Percentiles rank a stretch among this genome's conserved stretches.
Evolutionary conservation across 1,140 invertebrate genomes (phyloP).

Genomic region (Drosophila lacertosa): DNA sequence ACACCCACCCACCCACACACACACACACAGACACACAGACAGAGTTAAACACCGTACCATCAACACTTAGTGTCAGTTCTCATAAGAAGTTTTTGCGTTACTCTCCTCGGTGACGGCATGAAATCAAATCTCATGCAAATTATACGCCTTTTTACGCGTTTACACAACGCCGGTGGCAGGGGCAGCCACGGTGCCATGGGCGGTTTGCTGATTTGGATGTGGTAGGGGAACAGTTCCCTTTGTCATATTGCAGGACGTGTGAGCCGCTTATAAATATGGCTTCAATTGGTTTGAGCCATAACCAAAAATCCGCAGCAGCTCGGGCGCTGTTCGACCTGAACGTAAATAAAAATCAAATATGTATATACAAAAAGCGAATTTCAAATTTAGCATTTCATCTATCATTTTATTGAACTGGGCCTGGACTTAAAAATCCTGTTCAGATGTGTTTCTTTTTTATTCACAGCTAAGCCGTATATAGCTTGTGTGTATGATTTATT

Average conservation of each 20-base stretch:
- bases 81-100: conserved; percentile 35
- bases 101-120: conserved; percentile 45
- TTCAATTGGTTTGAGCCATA: conserved; percentile 57
- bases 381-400: not conserved
- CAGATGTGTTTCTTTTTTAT: not conserved
- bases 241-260: conserved; percentile 19
- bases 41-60: conserved; percentile 5
- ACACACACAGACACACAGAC: not conserved
- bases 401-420: too few relatives aligned
- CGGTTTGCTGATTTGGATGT: conserved; percentile 47
- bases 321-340: not conserved
- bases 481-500: not conserved
- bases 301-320: not conserved
- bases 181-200: not conserved
- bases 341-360: not conserved
- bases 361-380: not conserved
- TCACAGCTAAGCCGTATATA: not conserved
- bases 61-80: conserved; percentile 12
- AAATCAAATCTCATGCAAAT: conserved; percentile 82
- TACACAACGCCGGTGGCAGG: conserved; percentile 54
- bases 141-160: conserved; percentile 80
- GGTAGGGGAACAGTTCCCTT: not conserved
- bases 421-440: not conserved
- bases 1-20: not conserved
- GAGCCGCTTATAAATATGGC: conserved; percentile 65